Percentiles rank a stretch among this genome's conserved stretches.
Evolutionary conservation across 1,140 invertebrate genomes (phyloP).

Genomic region (Lepidurus arcticus): DNA sequence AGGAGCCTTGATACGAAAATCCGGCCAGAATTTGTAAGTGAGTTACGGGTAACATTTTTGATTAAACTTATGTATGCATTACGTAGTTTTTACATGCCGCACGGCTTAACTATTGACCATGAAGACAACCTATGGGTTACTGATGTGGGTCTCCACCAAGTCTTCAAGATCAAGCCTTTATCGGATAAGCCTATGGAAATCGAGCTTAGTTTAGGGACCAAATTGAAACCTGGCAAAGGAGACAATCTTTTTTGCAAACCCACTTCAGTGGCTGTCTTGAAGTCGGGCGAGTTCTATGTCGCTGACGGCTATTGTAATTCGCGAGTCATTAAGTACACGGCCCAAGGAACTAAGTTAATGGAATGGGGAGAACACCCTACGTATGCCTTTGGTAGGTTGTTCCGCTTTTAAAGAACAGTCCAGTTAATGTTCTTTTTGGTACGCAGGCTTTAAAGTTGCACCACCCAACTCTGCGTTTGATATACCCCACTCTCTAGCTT

Average conservation of each 20-base stretch:
- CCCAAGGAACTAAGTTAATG: slow-evolving; percentile 60
- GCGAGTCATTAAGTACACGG: slow-evolving; percentile 75
- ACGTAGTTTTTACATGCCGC: slow-evolving; percentile 83
- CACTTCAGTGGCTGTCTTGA: slow-evolving; percentile 75
- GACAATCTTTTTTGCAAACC: slow-evolving; percentile 86
- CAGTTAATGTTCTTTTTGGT: slow-evolving; percentile 26
- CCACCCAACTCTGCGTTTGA: slow-evolving; percentile 55
- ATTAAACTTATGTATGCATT: slow-evolving; percentile 23
- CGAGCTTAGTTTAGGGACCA: slow-evolving; percentile 48
- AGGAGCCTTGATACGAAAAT: slow-evolving; percentile 64
- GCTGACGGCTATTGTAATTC: slow-evolving; percentile 93
- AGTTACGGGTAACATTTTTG: not conserved
- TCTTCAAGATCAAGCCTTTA: slow-evolving; percentile 63
- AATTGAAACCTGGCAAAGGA: slow-evolving; percentile 73
- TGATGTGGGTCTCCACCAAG: slow-evolving; percentile 89
- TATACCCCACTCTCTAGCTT: slow-evolving; percentile 74
- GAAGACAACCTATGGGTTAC: slow-evolving; percentile 82
- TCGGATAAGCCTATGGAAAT: slow-evolving; percentile 34
- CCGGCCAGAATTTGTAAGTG: slow-evolving; percentile 70
- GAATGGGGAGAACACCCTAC: slow-evolving; percentile 38
- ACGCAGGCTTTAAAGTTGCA: slow-evolving; percentile 36
- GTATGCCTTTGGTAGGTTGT: slow-evolving; percentile 35
- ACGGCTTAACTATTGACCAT: slow-evolving; percentile 81
- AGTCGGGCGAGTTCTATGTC: slow-evolving; percentile 78
- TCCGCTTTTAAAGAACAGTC: slow-evolving; percentile 41